Evolutionary conservation across 2,888 invertebrate genomes (phyloP).

Genomic region (Dilophus febrilis): DNA sequence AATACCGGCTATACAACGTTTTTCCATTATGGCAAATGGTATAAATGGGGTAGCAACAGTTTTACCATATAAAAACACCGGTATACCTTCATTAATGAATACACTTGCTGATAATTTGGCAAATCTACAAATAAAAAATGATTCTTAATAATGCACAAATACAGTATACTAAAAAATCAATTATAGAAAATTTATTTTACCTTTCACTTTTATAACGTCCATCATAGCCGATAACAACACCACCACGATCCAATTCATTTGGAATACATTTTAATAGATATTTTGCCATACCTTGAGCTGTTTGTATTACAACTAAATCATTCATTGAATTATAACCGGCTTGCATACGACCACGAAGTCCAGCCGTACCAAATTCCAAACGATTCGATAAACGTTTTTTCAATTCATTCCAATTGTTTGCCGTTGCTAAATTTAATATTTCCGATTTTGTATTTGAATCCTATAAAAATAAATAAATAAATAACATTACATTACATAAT

Average conservation of each 20-base stretch:
- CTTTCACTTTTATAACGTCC: conserved; percentile 81
- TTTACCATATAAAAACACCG: conserved; percentile 63
- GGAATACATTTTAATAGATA: conserved; percentile 48
- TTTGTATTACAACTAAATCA: conserved; percentile 90
- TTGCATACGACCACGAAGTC: conserved; percentile 80
- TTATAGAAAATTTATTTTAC: no score
- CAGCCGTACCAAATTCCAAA: conserved; percentile 82
- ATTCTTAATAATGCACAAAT: conserved; percentile 7
- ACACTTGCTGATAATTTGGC: conserved; percentile 75
- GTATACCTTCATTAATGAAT: conserved; percentile 55
- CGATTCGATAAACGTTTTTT: conserved; percentile 47
- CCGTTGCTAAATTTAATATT: conserved; percentile 39
- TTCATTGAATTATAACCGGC: conserved; percentile 91
- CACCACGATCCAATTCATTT: conserved; percentile 33
- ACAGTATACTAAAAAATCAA: conserved; percentile 14
- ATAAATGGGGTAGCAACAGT: conserved; percentile 88
- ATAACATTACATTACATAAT: not conserved
- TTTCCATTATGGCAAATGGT: conserved; percentile 62
- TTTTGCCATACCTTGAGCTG: conserved; percentile 72
- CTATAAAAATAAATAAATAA: conserved; percentile 20
- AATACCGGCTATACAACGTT: conserved; percentile 65
- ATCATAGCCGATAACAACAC: conserved; percentile 79
- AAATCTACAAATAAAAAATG: conserved; percentile 41
- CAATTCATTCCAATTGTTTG: conserved; percentile 40
- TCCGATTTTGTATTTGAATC: conserved; percentile 47